Evolutionary conservation across 2,888 invertebrate genomes (phyloP).

Genomic region (Pantelozetes paolii): DNA sequence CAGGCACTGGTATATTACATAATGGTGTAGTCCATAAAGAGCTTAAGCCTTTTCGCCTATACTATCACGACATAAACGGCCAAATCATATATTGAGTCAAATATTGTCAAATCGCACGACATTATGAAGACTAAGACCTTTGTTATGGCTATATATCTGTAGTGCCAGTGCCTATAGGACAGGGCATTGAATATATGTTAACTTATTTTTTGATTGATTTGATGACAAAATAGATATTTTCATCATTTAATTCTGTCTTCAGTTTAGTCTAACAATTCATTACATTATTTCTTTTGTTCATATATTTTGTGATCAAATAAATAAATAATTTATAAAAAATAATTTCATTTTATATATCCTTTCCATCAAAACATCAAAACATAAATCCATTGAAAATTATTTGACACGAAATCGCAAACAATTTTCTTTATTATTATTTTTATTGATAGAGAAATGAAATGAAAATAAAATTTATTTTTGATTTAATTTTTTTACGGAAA

Average conservation of each 20-base stretch:
- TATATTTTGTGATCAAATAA: no score
- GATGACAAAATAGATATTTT: neutral
- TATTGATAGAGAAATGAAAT: no score
- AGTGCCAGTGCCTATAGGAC: no score
- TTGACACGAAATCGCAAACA: no score
- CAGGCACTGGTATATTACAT: no score
- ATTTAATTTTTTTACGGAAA: no score
- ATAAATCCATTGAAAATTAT: no score
- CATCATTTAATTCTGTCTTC: neutral
- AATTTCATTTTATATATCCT: no score
- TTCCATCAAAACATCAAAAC: no score
- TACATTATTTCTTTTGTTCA: neutral
- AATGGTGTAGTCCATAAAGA: neutral
- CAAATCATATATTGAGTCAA: conserved; percentile 6
- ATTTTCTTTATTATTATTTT: no score
- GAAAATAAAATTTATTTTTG: no score
- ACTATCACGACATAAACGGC: neutral
- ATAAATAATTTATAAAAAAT: no score
- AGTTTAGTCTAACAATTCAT: neutral
- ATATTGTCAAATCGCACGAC: conserved; percentile 6
- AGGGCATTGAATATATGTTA: neutral
- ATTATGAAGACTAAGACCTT: neutral
- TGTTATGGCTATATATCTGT: neutral
- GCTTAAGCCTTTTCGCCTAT: neutral
- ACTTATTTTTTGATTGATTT: neutral